These are phyloP conservation scores for Australoheros facetus DNA, from an alignment of 2,797 vertebrate genomes.

Conservation along the genomic window DNA sequence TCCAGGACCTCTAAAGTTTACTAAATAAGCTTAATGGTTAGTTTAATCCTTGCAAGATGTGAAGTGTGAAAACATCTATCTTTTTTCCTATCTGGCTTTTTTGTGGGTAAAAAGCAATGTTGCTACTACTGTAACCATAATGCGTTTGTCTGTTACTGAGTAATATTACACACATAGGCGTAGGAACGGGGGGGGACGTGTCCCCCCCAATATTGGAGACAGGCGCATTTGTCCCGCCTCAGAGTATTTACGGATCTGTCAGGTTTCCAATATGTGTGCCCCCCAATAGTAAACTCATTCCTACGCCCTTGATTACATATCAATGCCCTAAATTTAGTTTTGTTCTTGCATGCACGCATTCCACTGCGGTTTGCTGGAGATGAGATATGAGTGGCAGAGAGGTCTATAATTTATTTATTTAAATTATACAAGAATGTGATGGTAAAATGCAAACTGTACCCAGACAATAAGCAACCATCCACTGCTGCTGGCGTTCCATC, in stretches of 20 bases:
- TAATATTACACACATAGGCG: background rate
- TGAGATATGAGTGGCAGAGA: background rate
- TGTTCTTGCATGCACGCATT: background rate
- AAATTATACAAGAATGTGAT: no score
- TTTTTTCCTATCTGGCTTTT: background rate
- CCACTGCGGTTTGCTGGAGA: background rate
- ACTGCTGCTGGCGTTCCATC: background rate
- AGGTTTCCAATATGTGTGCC: no score
- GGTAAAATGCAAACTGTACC: background rate
- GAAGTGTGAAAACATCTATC: background rate
- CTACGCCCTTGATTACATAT: background rate
- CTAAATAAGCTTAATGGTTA: background rate
- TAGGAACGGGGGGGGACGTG: no score
- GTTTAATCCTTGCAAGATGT: background rate
- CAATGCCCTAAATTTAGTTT: background rate
- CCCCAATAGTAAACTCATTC: no score
- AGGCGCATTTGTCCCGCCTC: no score
- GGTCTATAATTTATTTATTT: no score
- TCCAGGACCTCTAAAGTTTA: background rate
- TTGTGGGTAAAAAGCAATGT: background rate
- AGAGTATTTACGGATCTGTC: no score
- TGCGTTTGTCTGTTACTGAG: background rate
- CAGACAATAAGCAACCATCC: background rate
- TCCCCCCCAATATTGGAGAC: no score
- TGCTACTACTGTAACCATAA: background rate